Conservation (phyloP, 2,797 vertebrate genomes). For the Cyprinodon diabolis region DNA sequence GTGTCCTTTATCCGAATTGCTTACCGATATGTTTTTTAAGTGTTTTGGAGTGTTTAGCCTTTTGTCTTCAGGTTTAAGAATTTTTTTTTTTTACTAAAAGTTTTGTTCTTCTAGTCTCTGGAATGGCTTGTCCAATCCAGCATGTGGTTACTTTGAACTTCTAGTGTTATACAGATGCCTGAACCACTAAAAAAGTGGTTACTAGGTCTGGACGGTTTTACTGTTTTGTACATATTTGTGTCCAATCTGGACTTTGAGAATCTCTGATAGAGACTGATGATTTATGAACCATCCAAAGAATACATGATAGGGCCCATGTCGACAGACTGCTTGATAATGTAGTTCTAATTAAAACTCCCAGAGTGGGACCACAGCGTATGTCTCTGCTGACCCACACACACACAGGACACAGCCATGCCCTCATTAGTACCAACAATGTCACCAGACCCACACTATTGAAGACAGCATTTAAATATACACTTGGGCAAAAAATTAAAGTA, state of each 20-base stretch:
- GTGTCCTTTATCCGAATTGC: no score
- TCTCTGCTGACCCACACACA: slow-evolving; percentile 67
- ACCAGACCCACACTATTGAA: slow-evolving; percentile 35
- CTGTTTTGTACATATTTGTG: no score
- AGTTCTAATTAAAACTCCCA: slow-evolving; percentile 78
- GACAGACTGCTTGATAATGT: slow-evolving; percentile 70
- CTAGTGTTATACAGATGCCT: neutral
- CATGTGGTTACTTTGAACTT: no score
- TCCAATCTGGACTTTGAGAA: neutral
- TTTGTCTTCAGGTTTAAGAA: no score
- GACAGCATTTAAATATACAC: slow-evolving; percentile 34
- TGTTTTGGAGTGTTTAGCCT: neutral
- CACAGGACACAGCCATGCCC: slow-evolving; percentile 53
- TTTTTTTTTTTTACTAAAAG: no score
- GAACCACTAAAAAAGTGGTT: no score
- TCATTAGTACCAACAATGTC: slow-evolving; percentile 74
- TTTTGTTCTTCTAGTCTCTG: neutral
- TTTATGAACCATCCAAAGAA: slow-evolving; percentile 55
- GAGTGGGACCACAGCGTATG: slow-evolving; percentile 62
- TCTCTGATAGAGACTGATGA: slow-evolving; percentile 41
- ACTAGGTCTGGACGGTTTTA: no score
- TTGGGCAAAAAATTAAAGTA: slow-evolving; percentile 19
- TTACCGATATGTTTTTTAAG: neutral
- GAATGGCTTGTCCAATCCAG: neutral
- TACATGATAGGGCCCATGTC: slow-evolving; percentile 56